Conservation (phyloP, 1,140 invertebrate species). For the Melanaphis sacchari region DNA sequence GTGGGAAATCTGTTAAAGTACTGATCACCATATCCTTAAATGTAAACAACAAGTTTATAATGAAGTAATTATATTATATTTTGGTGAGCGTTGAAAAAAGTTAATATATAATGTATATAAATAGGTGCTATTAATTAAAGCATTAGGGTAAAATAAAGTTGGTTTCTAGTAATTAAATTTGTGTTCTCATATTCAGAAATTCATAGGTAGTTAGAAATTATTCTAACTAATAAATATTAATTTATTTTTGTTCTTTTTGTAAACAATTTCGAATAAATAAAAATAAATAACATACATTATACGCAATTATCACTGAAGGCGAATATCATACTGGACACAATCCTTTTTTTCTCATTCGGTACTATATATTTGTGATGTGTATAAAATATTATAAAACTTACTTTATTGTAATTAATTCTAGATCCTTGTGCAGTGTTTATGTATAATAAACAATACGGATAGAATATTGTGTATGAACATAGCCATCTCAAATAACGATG, state of each 20-base stretch:
- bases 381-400: not conserved
- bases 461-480: not conserved
- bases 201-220: too few relatives aligned
- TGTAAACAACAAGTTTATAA: not conserved
- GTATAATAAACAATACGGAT: not conserved
- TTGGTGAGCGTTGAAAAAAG: not conserved
- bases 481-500: not conserved
- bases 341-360: too few relatives aligned
- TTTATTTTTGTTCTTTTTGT: too few relatives aligned
- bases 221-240: too few relatives aligned
- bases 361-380: not conserved
- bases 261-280: too few relatives aligned
- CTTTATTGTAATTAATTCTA: not conserved
- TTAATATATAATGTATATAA: not conserved
- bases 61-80: not conserved
- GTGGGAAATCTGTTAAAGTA: constrained; percentile 52
- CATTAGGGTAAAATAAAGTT: not conserved
- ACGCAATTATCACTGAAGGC: too few relatives aligned
- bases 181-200: too few relatives aligned
- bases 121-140: not conserved
- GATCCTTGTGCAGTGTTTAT: not conserved
- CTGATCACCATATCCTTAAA: constrained; percentile 49
- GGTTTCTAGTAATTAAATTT: too few relatives aligned
- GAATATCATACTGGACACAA: too few relatives aligned
- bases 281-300: too few relatives aligned